phyloP scores from a whole-genome alignment of 2,888 invertebrate species.

The Drymonia ruficornis region DNA sequence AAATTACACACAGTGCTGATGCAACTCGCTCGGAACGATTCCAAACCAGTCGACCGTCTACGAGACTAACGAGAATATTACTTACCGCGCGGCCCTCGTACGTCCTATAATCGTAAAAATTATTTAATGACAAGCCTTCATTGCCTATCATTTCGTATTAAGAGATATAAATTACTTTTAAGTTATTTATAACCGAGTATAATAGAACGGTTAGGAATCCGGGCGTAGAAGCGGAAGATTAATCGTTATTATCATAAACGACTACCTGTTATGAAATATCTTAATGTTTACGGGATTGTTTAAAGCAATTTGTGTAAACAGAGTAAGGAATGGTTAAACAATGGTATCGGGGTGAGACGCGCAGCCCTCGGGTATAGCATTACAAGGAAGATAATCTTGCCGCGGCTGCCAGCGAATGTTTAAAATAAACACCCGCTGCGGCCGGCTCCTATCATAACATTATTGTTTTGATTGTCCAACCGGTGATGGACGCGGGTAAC shows the following conservation, averaged over 20 bases:
- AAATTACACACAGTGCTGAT: conserved; percentile 47
- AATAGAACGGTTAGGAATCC: conserved; percentile 9
- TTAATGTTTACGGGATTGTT: conserved; percentile 37
- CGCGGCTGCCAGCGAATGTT: conserved; percentile 63
- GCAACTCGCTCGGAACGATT: conserved; percentile 48
- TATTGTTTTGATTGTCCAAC: conserved; percentile 73
- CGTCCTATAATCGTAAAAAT: conserved; percentile 46
- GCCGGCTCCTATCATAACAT: conserved; percentile 76
- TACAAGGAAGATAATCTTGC: conserved; percentile 68
- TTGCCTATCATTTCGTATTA: conserved; percentile 44
- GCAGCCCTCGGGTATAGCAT: conserved; percentile 53
- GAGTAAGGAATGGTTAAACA: conserved; percentile 50
- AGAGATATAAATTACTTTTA: conserved; percentile 40
- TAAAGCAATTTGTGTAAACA: conserved; percentile 47
- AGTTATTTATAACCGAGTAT: conserved; percentile 30
- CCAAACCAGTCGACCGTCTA: conserved; percentile 51
- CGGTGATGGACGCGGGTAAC: conserved; percentile 35
- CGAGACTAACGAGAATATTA: conserved; percentile 59
- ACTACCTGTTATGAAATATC: conserved; percentile 33
- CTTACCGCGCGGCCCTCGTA: conserved; percentile 42
- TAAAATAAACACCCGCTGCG: conserved; percentile 72
- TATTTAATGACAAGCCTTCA: conserved; percentile 53
- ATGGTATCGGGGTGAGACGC: conserved; percentile 49
- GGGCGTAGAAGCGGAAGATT: conserved; percentile 20
- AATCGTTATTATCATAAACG: conserved; percentile 33